Evolutionary conservation across 2,113 vertebrate species (phyloP).

Genomic region (Andinoacara biseriatus): DNA sequence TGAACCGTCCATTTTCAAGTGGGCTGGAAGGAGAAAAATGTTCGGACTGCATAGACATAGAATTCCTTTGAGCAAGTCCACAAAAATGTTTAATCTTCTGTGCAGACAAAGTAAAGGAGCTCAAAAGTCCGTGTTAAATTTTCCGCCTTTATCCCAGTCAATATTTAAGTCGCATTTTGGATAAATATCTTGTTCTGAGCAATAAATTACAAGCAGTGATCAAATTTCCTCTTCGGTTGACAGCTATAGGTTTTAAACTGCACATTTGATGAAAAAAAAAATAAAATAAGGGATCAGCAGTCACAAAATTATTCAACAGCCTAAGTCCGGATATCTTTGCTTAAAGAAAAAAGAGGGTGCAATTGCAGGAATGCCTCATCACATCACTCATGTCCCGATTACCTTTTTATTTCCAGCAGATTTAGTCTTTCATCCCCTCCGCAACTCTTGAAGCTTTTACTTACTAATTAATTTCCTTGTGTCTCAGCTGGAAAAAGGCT

Average conservation of each 20-base stretch:
- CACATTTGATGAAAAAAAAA: conserved; percentile 45
- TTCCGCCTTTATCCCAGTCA: conserved; percentile 37
- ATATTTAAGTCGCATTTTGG: conserved; percentile 50
- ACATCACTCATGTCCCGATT: conserved; percentile 69
- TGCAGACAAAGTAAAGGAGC: conserved; percentile 31
- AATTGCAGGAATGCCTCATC: conserved; percentile 61
- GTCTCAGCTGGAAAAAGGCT: conserved; percentile 52
- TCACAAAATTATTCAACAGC: conserved; percentile 60
- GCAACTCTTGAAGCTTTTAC: conserved; percentile 65
- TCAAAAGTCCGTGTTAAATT: conserved; percentile 62
- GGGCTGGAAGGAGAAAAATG: conserved; percentile 12
- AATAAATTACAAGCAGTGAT: conserved; percentile 38
- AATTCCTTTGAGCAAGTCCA: conserved; percentile 65
- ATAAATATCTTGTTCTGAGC: conserved; percentile 47
- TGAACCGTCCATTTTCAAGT: conserved; percentile 74
- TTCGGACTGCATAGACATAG: conserved; percentile 39
- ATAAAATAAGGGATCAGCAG: conserved; percentile 52
- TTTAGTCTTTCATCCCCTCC: conserved; percentile 42
- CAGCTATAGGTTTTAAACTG: conserved; percentile 50
- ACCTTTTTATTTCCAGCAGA: conserved; percentile 71
- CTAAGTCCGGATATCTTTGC: conserved; percentile 62
- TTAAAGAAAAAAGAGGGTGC: conserved; percentile 37
- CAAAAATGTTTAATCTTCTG: conserved; percentile 38
- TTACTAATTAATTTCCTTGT: conserved; percentile 65
- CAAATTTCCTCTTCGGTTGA: conserved; percentile 33